Conservation (phyloP, 2,888 invertebrate genomes). For the Xestia xanthographa region DNA sequence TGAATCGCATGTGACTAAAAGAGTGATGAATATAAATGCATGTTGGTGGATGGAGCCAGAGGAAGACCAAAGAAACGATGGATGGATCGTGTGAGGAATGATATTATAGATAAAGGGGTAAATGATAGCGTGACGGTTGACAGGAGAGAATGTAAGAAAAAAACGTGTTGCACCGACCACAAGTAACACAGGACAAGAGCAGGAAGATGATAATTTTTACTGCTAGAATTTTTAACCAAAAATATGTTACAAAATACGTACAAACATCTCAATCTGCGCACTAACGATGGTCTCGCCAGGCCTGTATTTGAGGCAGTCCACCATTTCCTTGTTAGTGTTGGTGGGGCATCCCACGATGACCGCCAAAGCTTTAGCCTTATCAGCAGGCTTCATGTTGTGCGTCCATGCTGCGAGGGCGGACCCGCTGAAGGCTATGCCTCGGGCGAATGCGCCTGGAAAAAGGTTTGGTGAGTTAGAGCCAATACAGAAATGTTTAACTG, state of each 20-base stretch:
- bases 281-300: slow-evolving; percentile 91
- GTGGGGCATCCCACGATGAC: slow-evolving; percentile 92
- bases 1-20: too few species aligned
- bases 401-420: slow-evolving; percentile 92
- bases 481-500: neutral
- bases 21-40: too few species aligned
- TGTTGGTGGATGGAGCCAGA: too few species aligned
- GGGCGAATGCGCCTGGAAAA: slow-evolving; percentile 88
- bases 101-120: too few species aligned
- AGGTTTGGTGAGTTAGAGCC: neutral
- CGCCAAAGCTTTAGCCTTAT: slow-evolving; percentile 92
- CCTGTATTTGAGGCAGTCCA: slow-evolving; percentile 92
- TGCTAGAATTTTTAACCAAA: neutral
- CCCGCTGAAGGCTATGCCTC: slow-evolving; percentile 93
- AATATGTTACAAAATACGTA: slow-evolving; percentile 81
- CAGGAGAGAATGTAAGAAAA: too few species aligned
- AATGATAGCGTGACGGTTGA: too few species aligned
- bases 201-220: neutral
- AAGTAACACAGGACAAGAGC: too few species aligned
- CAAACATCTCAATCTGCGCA: slow-evolving; percentile 89
- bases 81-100: too few species aligned
- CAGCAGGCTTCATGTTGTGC: slow-evolving; percentile 89
- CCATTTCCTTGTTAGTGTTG: slow-evolving; percentile 87
- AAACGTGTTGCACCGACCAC: too few species aligned
- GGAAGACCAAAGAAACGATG: too few species aligned